A percentile compares a stretch with the other conserved stretches of the same genome.
Conservation (phyloP, 1,140 invertebrate species). For the Micrasema minimum region DNA sequence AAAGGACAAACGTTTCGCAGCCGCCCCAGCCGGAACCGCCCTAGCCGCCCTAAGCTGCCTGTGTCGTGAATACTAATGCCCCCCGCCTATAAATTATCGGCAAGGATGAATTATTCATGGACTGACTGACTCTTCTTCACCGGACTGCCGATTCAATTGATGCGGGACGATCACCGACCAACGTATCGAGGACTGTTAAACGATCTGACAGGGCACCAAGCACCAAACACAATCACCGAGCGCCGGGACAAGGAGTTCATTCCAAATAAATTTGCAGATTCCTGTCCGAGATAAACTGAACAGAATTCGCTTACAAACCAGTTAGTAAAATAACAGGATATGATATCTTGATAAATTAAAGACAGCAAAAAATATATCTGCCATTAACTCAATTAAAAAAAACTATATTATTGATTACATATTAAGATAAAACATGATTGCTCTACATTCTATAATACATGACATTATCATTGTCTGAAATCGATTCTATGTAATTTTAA, state of each 20-base stretch:
- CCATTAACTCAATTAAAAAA: no score
- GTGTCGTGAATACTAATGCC: conserved; percentile 51
- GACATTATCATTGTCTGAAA: no score
- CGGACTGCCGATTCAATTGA: conserved; percentile 47
- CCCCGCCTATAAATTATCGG: conserved; percentile 49
- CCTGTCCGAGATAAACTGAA: background rate
- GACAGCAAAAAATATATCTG: no score
- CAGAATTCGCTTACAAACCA: background rate
- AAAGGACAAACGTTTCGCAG: conserved; percentile 45
- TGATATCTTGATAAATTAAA: no score
- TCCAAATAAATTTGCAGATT: conserved; percentile 10
- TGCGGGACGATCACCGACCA: conserved; percentile 23
- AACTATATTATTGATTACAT: no score
- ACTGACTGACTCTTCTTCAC: conserved; percentile 20
- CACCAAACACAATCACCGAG: no score
- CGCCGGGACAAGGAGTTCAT: conserved; percentile 2
- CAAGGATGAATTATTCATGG: conserved; percentile 51
- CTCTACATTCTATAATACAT: no score
- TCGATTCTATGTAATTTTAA: no score
- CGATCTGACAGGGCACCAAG: conserved; percentile 23
- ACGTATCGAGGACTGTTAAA: conserved; percentile 25
- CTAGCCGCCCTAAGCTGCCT: conserved; percentile 24
- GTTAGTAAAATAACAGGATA: no score
- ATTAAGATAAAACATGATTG: no score
- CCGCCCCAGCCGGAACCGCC: no score